Evolutionary conservation across 2,888 invertebrate species (phyloP), one percentile per base, ranked within the genome.

Genomic region (Stratiomys singularior): DNA sequence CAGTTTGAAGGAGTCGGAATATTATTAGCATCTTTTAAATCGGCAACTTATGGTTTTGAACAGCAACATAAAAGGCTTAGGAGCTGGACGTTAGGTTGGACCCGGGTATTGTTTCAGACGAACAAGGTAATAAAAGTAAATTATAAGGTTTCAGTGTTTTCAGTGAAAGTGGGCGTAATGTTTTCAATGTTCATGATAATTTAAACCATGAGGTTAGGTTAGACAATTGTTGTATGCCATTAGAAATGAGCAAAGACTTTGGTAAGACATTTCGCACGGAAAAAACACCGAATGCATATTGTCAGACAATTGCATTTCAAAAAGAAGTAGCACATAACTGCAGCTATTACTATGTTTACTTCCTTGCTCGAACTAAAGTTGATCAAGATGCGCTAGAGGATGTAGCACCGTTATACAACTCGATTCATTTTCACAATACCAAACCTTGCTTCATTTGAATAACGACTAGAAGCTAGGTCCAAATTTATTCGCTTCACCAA

Each of bases 111-210:
- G 69, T 47, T 69, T 69, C 46, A 46, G 15, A 69, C 1, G 69
- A 69, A 69, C 15, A 5, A 37, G 25, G 28, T 47, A 46, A 69
- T 69, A 69, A 69, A 69, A 69, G 11, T 47, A 46, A 69, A 47
- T 69, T 44, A 46, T 47, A 47, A 23, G 69, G 23, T n/a, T 69
- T n/a, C n/a, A 69, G 21, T 69, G 47, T 69, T 69, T 69, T 69
- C 47, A 66, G 56, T 52, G 27, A 74, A 74, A 66, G 66, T 78
- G 46, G 77, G 77, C 74, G 77, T 72, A 52, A 66, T 78, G 74
- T 78, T 78, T 78, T 78, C 66, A 27, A 78, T 64, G 58, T 56
- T 44, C 72, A 78, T 78, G 52, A 78, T 74, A 69, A 23, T 30
- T 64, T 64, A 30, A 28, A n/a, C 28, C 21, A 11, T 52, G 23